Evolutionary conservation across 2,113 vertebrate species (phyloP).

Genomic region (Chlorocebus sabaeus): DNA sequence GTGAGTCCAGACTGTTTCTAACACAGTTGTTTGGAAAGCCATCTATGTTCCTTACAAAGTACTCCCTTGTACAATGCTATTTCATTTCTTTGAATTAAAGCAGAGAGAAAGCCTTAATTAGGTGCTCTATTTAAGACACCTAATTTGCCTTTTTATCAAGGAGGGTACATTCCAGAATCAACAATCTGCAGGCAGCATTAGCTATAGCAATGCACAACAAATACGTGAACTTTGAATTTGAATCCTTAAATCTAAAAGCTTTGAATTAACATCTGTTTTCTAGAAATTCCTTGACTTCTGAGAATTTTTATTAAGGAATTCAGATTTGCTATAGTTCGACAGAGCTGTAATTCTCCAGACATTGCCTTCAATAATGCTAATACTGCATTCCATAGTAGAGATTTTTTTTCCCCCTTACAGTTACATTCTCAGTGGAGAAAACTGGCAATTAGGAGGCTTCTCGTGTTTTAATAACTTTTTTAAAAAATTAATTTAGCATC

Average conservation of each 20-base stretch:
- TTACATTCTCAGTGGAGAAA: slow-evolving; percentile 6
- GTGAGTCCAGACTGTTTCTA: background rate
- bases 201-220: background rate
- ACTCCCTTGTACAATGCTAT: background rate
- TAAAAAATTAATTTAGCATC: background rate
- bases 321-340: background rate
- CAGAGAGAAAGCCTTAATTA: slow-evolving; percentile 61
- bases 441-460: background rate
- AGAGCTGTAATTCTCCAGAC: background rate
- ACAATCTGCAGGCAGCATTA: background rate
- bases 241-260: slow-evolving; percentile 17
- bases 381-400: background rate
- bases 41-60: background rate
- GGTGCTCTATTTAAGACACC: slow-evolving; percentile 22
- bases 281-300: slow-evolving; percentile 11
- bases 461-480: slow-evolving; percentile 12
- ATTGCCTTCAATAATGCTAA: background rate
- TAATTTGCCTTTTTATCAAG: slow-evolving; percentile 60
- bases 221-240: background rate
- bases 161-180: slow-evolving; percentile 28
- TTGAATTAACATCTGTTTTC: slow-evolving; percentile 25
- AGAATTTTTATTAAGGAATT: slow-evolving; percentile 15
- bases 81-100: slow-evolving; percentile 46
- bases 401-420: background rate
- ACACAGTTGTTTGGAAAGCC: slow-evolving; percentile 47